Evolutionary conservation across 2,797 vertebrate genomes (phyloP).

Genomic region (Dicrostonyx torquatus): DNA sequence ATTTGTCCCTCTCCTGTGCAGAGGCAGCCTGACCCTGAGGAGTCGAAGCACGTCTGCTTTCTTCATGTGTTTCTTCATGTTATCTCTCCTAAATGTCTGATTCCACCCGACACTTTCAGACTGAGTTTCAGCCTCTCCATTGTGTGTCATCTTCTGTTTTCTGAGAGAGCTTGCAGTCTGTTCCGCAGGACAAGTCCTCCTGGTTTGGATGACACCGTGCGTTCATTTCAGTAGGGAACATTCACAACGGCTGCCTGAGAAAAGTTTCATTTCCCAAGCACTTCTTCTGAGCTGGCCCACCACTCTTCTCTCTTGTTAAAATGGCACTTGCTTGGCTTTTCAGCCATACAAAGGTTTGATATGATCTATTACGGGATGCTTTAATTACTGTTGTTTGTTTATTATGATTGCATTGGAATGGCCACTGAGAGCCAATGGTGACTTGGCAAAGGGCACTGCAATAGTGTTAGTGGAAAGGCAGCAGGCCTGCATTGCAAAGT

Average conservation of each 20-base stretch:
- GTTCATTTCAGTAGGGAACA: background rate
- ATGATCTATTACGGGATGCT: slow-evolving; percentile 42
- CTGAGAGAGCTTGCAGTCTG: background rate
- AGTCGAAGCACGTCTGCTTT: background rate
- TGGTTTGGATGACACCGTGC: background rate
- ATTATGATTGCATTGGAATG: slow-evolving; percentile 55
- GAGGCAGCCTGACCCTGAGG: background rate
- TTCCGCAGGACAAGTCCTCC: background rate
- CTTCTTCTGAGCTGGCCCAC: background rate
- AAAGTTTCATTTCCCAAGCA: slow-evolving; percentile 28
- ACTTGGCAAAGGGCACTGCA: slow-evolving; percentile 52
- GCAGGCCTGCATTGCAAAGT: background rate
- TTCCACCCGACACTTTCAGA: background rate
- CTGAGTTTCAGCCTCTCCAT: background rate
- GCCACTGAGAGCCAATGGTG: slow-evolving; percentile 10
- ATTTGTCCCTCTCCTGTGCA: background rate
- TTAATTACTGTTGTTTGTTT: slow-evolving; percentile 71
- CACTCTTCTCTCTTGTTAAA: slow-evolving; percentile 36
- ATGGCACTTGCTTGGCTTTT: slow-evolving; percentile 55
- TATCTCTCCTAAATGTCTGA: background rate
- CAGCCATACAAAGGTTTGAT: slow-evolving; percentile 57
- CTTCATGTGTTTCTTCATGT: no score
- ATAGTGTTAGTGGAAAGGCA: background rate
- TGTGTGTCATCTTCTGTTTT: background rate
- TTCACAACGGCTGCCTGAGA: slow-evolving; percentile 37